A percentile compares a stretch with the other conserved stretches of the same genome.
Conservation (phyloP, 2,888 invertebrate genomes). For the Idaea aversata region DNA sequence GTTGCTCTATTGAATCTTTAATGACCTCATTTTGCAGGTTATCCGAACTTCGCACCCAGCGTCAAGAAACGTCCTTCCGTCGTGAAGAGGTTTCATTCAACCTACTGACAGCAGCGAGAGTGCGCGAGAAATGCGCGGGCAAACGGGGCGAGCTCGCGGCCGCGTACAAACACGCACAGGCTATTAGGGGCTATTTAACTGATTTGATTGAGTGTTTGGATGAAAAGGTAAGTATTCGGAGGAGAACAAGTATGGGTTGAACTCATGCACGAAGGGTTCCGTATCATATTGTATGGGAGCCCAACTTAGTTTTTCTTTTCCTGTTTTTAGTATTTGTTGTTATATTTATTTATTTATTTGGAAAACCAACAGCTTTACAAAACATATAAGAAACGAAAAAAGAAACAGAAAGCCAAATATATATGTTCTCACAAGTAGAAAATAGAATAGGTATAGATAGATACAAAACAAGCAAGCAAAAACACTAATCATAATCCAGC, state of each 20-base stretch:
- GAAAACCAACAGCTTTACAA: no score
- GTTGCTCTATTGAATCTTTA: no score
- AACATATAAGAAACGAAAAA: no score
- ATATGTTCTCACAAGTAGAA: no score
- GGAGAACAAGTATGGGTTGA: background rate
- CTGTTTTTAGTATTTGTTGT: no score
- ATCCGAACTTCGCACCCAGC: constrained; percentile 47
- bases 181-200: constrained; percentile 95
- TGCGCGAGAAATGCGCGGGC: constrained; percentile 70
- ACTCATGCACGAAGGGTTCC: background rate
- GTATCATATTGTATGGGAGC: no score
- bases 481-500: no score
- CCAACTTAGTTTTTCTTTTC: no score
- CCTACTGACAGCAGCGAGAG: constrained; percentile 43
- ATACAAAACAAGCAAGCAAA: no score
- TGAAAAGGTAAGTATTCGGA: constrained; percentile 85
- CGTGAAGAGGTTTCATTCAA: constrained; percentile 53
- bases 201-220: constrained; percentile 98
- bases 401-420: no score
- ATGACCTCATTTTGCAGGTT: constrained; percentile 35
- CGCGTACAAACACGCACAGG: constrained; percentile 96
- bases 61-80: constrained; percentile 66
- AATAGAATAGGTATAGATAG: no score
- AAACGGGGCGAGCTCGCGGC: constrained; percentile 83
- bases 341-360: no score